phyloP scores from a whole-genome alignment of 37 sponge, comb jelly and placozoan species.

The Crambe crambe region DNA sequence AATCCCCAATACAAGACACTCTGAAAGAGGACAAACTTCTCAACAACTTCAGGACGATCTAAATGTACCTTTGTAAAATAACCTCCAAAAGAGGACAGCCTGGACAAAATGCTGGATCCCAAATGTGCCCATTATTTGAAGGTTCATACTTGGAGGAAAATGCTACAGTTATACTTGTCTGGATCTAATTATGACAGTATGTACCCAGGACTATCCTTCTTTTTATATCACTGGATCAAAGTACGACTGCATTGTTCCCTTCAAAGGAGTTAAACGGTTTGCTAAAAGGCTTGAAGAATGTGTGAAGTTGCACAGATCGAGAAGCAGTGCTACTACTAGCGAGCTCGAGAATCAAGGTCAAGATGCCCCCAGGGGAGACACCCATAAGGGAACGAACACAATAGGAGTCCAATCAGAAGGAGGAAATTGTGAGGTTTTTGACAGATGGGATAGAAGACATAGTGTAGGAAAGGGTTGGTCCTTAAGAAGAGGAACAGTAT shows the following conservation, averaged over 20 bases:
- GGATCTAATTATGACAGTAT: background rate
- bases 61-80: background rate
- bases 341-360: background rate
- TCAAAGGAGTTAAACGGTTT: conserved; percentile 27
- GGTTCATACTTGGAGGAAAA: no score
- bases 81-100: background rate
- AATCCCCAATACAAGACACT: no score
- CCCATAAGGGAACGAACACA: no score
- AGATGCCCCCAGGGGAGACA: no score
- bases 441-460: no score
- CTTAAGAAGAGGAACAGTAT: background rate
- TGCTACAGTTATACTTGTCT: no score
- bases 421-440: no score
- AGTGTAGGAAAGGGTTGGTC: no score
- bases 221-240: conserved; percentile 23
- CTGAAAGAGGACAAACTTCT: no score
- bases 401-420: background rate
- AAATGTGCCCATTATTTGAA: background rate
- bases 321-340: background rate
- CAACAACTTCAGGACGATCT: no score
- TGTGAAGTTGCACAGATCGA: background rate
- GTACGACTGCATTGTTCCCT: conserved; percentile 18
- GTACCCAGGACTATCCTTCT: conserved; percentile 35
- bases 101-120: no score
- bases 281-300: background rate